Evolutionary conservation across 2,888 invertebrate genomes (phyloP).

Genomic region (Drosophila austrosaltans): DNA sequence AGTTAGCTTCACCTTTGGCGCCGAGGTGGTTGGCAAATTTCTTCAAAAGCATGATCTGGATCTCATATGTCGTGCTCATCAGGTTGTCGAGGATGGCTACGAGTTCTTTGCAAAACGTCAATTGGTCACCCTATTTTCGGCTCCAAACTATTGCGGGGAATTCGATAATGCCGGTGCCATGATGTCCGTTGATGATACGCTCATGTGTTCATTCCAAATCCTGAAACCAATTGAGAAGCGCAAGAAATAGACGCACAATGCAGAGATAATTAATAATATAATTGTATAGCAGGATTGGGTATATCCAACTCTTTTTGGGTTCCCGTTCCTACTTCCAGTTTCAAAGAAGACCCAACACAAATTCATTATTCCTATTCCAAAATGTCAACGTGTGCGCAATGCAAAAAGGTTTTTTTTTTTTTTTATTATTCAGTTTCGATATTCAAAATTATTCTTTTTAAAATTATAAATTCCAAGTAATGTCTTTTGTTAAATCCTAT

Average conservation of each 20-base stretch:
- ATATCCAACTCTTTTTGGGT: background rate
- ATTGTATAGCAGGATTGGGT: background rate
- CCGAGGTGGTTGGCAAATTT: constrained; percentile 87
- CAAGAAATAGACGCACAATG: constrained; percentile 41
- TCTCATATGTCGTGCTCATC: constrained; percentile 98
- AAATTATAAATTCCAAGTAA: constrained; percentile 14
- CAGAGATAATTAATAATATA: background rate
- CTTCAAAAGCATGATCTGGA: constrained; percentile 97
- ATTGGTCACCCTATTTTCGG: constrained; percentile 93
- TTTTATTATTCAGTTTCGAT: constrained; percentile 5
- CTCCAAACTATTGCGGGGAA: constrained; percentile 93
- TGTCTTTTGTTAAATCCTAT: constrained; percentile 12
- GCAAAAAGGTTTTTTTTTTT: background rate
- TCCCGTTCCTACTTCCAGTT: background rate
- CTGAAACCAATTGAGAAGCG: constrained; percentile 64
- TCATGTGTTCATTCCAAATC: constrained; percentile 95
- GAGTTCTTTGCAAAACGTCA: constrained; percentile 98
- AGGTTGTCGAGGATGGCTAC: constrained; percentile 97
- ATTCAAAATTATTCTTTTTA: constrained; percentile 13
- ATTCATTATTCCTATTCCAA: background rate
- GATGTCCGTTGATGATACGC: constrained; percentile 97
- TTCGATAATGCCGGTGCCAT: constrained; percentile 94
- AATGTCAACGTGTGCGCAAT: constrained; percentile 11
- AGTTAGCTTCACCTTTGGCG: constrained; percentile 98
- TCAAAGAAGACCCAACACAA: background rate